Conservation (phyloP, 1,140 invertebrate genomes). For the Nebria ingens region DNA sequence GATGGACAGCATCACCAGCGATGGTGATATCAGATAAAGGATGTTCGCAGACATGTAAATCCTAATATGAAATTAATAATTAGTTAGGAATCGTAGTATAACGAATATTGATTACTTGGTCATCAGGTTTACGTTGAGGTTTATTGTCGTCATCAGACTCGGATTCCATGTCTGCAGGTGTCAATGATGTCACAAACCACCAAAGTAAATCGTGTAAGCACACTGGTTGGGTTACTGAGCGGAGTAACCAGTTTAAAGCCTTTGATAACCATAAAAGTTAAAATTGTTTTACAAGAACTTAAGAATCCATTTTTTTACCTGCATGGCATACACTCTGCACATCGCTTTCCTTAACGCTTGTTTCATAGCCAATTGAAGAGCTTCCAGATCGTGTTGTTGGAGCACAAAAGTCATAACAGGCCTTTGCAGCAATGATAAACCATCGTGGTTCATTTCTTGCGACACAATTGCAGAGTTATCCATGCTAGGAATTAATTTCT, state of each 20-base stretch:
- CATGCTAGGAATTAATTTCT: slow-evolving; percentile 54
- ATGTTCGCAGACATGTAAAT: slow-evolving; percentile 60
- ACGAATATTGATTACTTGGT: too few relatives aligned
- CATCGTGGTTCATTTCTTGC: slow-evolving; percentile 32
- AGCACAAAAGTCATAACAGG: slow-evolving; percentile 75
- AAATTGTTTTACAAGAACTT: neutral
- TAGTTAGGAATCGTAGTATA: slow-evolving; percentile 11
- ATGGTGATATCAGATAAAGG: slow-evolving; percentile 70
- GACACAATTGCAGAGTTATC: slow-evolving; percentile 43
- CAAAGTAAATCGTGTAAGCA: slow-evolving; percentile 89
- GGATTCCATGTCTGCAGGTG: slow-evolving; percentile 38
- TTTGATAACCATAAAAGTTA: slow-evolving; percentile 35
- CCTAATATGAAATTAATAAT: slow-evolving; percentile 17
- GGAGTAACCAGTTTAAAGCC: slow-evolving; percentile 90
- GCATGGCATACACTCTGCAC: slow-evolving; percentile 78
- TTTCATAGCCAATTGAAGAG: slow-evolving; percentile 70
- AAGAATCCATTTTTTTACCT: slow-evolving; percentile 34
- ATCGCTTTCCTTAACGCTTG: slow-evolving; percentile 71
- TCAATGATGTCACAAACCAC: slow-evolving; percentile 81
- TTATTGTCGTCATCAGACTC: slow-evolving; percentile 40
- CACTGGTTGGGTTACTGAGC: slow-evolving; percentile 81
- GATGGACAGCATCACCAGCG: slow-evolving; percentile 67
- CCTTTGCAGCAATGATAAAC: slow-evolving; percentile 44
- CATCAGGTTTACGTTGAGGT: slow-evolving; percentile 40
- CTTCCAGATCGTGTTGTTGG: slow-evolving; percentile 74